Evolutionary conservation across 2,113 vertebrate species (phyloP).

Genomic region (Tautogolabrus adspersus): DNA sequence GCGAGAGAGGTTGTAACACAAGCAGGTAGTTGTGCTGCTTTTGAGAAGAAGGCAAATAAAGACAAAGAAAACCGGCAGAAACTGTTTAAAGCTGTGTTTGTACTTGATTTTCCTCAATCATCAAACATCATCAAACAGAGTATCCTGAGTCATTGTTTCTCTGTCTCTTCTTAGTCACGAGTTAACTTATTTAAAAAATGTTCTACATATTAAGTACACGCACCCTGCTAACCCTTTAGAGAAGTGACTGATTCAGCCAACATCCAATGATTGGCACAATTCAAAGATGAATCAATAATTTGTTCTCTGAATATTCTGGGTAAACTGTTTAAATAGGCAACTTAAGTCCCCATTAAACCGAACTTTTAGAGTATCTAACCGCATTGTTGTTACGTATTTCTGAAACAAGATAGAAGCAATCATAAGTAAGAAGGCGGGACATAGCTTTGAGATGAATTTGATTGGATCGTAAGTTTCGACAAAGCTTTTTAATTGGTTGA

Average conservation of each 20-base stretch:
- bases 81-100: conserved; percentile 29
- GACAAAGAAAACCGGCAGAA: conserved; percentile 23
- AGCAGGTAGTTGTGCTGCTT: conserved; percentile 69
- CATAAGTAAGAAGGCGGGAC: no score
- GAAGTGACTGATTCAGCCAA: background rate
- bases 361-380: no score
- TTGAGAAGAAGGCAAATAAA: conserved; percentile 50
- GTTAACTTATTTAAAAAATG: background rate
- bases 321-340: no score
- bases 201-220: background rate
- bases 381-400: no score
- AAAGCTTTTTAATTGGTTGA: no score
- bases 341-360: no score
- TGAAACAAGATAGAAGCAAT: no score
- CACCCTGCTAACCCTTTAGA: background rate
- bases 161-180: background rate
- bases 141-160: conserved; percentile 30
- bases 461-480: no score
- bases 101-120: conserved; percentile 55
- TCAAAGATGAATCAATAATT: background rate
- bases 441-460: no score
- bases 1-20: conserved; percentile 59
- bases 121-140: conserved; percentile 60
- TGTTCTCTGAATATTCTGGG: background rate
- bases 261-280: background rate